Evolutionary conservation across 2,113 vertebrate species (phyloP).

Genomic region (Erythrocebus patas): DNA sequence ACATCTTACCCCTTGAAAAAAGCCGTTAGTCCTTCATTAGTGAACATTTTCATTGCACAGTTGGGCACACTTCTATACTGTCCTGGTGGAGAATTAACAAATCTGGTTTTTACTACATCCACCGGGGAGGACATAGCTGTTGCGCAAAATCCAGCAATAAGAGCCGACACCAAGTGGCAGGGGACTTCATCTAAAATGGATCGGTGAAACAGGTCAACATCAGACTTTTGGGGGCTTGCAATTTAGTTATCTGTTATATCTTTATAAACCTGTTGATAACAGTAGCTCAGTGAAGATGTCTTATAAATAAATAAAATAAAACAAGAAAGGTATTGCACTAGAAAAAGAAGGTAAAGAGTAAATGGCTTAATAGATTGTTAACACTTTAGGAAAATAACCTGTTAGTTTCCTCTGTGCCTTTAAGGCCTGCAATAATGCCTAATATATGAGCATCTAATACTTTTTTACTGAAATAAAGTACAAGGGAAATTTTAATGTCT

Average conservation of each 20-base stretch:
- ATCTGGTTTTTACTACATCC: slow-evolving; percentile 91
- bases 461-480: neutral
- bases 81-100: slow-evolving; percentile 90
- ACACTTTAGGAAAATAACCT: neutral
- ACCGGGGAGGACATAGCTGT: slow-evolving; percentile 89
- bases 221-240: neutral
- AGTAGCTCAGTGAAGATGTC: neutral
- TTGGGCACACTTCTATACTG: slow-evolving; percentile 86
- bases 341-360: neutral
- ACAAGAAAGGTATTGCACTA: neutral
- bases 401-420: neutral
- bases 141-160: slow-evolving; percentile 89
- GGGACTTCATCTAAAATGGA: slow-evolving; percentile 86
- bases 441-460: neutral
- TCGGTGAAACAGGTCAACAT: neutral
- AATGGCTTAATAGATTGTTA: neutral
- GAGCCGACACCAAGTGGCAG: slow-evolving; percentile 89
- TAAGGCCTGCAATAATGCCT: neutral
- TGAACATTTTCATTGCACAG: slow-evolving; percentile 88
- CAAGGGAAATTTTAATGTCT: neutral
- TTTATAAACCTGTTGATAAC: neutral
- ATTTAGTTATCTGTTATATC: neutral
- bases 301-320: neutral
- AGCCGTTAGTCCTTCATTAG: slow-evolving; percentile 87
- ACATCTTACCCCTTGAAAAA: slow-evolving; percentile 90